Evolutionary conservation across 2,113 vertebrate genomes (phyloP).

Genomic region (Pogonocichla stellata): DNA sequence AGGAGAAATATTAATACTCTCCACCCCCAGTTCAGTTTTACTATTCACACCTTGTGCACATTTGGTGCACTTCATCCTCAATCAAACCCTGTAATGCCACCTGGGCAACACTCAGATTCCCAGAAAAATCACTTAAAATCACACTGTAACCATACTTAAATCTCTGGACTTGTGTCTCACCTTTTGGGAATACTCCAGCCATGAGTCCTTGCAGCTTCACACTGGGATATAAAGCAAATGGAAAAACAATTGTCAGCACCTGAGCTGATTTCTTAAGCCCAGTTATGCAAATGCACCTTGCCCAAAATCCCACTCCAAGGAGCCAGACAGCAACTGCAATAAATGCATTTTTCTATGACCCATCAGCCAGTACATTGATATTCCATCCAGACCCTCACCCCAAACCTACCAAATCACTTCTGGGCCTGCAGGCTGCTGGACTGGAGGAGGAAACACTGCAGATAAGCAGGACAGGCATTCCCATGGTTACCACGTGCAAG

Average conservation of each 20-base stretch:
- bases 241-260: constrained; percentile 62
- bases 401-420: background rate
- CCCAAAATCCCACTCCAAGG: background rate
- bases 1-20: background rate
- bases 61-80: background rate
- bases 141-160: background rate
- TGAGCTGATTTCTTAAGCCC: background rate
- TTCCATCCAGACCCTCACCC: background rate
- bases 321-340: background rate
- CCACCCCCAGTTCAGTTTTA: background rate
- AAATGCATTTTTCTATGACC: background rate
- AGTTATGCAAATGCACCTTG: background rate
- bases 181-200: background rate
- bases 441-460: background rate
- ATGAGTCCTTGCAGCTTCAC: background rate
- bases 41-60: background rate
- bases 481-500: background rate
- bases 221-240: background rate
- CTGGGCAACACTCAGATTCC: background rate
- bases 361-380: background rate
- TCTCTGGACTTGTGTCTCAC: background rate
- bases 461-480: background rate
- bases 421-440: background rate
- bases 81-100: fast-evolving
- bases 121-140: background rate